Percentiles rank a stretch among this genome's conserved stretches.
Conservation (phyloP, 2,888 invertebrate species). For the Amphipyra tragopoginis region DNA sequence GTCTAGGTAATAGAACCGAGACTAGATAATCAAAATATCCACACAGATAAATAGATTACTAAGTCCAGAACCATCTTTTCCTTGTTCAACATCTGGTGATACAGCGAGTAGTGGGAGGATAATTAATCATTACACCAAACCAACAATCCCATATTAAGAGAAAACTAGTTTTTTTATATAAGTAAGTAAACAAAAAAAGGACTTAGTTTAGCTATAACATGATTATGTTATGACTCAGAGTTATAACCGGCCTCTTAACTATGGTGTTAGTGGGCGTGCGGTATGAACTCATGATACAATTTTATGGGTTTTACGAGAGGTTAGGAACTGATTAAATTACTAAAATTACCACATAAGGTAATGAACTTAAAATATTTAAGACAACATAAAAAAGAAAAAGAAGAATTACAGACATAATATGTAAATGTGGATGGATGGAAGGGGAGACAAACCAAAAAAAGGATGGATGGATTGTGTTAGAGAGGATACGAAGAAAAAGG, state of each 20-base stretch:
- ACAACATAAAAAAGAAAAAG: no score
- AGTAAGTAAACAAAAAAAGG: slow-evolving; percentile 29
- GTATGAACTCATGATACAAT: slow-evolving; percentile 9
- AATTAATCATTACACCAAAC: slow-evolving; percentile 22
- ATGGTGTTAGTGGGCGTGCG: slow-evolving; percentile 16
- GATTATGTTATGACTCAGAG: slow-evolving; percentile 39
- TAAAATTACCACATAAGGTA: not conserved
- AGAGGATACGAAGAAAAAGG: no score
- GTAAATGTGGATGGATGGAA: no score
- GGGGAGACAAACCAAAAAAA: no score
- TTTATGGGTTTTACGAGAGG: slow-evolving; percentile 7
- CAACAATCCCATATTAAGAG: slow-evolving; percentile 12
- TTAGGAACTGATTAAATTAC: not conserved
- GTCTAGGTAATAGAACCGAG: not conserved
- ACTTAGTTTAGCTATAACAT: not conserved
- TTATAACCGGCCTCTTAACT: slow-evolving; percentile 21
- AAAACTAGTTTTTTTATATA: slow-evolving; percentile 21
- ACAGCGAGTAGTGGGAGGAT: slow-evolving; percentile 4
- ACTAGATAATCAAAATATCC: no score
- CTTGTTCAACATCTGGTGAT: not conserved
- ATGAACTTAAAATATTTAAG: not conserved
- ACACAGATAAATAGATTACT: not conserved
- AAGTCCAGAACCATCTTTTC: slow-evolving; percentile 3
- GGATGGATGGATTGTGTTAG: no score
- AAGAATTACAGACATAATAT: no score